Percentiles rank a stretch among this genome's conserved stretches.
Evolutionary conservation across 2,113 vertebrate genomes (phyloP).

Genomic region (Poicephalus meyeri): DNA sequence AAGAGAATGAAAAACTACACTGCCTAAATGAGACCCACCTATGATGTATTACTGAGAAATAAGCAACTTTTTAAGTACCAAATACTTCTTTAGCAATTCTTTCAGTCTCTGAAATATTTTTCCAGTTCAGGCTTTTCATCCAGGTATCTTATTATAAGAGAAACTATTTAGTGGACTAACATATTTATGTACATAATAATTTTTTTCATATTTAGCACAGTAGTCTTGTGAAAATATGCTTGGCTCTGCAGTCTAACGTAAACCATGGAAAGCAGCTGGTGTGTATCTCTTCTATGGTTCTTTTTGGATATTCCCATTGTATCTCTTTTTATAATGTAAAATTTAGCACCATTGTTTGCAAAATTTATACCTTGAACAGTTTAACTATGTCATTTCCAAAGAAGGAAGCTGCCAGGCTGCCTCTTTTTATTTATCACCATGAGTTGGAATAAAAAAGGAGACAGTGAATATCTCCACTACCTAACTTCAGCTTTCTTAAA

Average conservation of each 20-base stretch:
- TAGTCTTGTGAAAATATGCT: not conserved
- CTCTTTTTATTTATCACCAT: not conserved
- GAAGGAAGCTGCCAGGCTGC: not conserved
- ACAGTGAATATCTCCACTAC: not conserved
- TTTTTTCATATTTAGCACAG: not conserved
- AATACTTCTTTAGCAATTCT: not conserved
- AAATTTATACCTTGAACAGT: not conserved
- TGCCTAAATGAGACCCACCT: not conserved
- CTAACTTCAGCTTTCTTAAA: not conserved
- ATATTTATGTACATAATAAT: not conserved
- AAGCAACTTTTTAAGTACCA: not conserved
- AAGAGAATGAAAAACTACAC: not conserved
- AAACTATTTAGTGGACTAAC: not conserved
- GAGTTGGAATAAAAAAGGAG: not conserved
- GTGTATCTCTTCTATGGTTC: not conserved
- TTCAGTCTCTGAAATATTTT: not conserved
- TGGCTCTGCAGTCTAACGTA: not conserved
- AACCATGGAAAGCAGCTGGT: not conserved
- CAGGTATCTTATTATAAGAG: not conserved
- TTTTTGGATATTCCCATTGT: not conserved
- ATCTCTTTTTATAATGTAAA: not conserved
- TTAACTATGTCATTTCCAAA: not conserved
- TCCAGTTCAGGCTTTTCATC: not conserved
- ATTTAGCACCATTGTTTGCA: not conserved
- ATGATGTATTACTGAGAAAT: not conserved